Percentiles rank a stretch among this genome's conserved stretches.
These are phyloP conservation scores for Meandrina meandrites DNA, from an alignment of 92 coral and sea anemone genomes.

Conservation along the genomic window DNA sequence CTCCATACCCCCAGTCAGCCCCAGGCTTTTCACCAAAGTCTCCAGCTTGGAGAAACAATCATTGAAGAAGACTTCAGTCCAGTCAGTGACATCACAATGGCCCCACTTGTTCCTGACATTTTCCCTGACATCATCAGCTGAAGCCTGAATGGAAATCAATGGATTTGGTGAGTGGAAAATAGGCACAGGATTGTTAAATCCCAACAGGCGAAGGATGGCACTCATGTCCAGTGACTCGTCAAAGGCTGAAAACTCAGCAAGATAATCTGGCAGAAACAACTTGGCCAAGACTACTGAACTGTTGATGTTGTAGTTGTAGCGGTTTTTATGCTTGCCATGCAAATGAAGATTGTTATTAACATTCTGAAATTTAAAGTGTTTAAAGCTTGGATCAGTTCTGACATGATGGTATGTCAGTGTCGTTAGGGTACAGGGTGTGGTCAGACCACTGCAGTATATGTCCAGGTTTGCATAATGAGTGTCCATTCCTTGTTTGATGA, in stretches of 20 bases:
- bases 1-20: not conserved
- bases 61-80: conserved; percentile 2
- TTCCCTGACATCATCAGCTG: not conserved
- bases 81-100: not conserved
- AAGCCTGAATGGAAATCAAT: not conserved
- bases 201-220: not conserved
- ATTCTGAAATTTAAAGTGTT: not conserved
- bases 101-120: conserved; percentile 7
- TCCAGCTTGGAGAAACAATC: conserved; percentile 4
- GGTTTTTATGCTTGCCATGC: not conserved
- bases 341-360: not conserved
- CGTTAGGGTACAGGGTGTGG: not conserved
- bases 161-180: not conserved
- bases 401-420: not conserved
- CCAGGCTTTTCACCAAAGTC: not conserved
- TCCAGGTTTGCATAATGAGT: not conserved
- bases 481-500: not conserved
- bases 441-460: not conserved
- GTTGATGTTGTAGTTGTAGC: conserved; percentile 14
- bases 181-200: not conserved
- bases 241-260: not conserved
- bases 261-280: not conserved
- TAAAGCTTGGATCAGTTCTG: not conserved
- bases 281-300: conserved; percentile 6
- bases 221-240: conserved; percentile 6